Conservation (phyloP, 2,113 vertebrate genomes). For the Bubalus kerabau region DNA sequence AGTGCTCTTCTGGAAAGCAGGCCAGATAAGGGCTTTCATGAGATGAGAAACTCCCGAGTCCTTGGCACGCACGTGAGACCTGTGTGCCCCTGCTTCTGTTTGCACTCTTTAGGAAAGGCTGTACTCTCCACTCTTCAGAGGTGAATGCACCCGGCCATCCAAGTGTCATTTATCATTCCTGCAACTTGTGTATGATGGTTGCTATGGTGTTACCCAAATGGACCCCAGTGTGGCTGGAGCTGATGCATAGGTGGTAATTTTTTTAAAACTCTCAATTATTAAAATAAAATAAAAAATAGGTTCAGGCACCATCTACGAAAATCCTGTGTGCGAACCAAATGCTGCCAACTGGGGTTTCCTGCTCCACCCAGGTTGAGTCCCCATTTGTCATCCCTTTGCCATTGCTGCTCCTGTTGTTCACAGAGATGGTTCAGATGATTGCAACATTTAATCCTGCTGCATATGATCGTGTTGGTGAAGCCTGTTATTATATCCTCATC, state of each 20-base stretch:
- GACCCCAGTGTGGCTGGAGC: not conserved
- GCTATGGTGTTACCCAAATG: not conserved
- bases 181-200: not conserved
- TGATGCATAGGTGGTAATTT: not conserved
- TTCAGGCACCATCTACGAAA: not conserved
- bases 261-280: not conserved
- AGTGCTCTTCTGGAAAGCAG: not conserved
- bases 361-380: not conserved
- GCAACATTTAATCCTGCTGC: not conserved
- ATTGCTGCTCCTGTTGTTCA: not conserved
- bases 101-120: not conserved
- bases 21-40: slow-evolving; percentile 26
- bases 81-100: not conserved
- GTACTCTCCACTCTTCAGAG: not conserved
- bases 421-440: not conserved
- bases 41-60: slow-evolving; percentile 7
- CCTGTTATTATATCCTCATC: not conserved
- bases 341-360: not conserved
- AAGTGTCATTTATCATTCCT: not conserved
- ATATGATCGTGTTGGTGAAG: not conserved
- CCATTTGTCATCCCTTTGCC: accelerated
- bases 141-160: accelerated
- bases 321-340: not conserved
- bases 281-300: not conserved
- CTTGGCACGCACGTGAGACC: not conserved